A percentile compares a stretch with the other conserved stretches of the same genome.
These are phyloP conservation scores for Rhodinocichla rosea DNA, from an alignment of 2,113 vertebrate species.

Conservation along the genomic window DNA sequence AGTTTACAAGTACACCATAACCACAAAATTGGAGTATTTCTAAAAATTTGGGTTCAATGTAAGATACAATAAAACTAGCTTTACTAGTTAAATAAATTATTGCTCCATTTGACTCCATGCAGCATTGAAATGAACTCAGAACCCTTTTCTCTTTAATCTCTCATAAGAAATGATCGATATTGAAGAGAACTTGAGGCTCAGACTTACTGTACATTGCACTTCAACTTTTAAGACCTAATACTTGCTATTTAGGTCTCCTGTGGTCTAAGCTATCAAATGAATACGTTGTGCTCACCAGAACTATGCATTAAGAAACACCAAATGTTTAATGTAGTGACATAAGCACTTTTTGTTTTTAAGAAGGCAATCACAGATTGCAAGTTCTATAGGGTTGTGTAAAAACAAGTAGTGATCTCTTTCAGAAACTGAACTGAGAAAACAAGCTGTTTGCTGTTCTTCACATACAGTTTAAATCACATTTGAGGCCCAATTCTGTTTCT, in stretches of 20 bases:
- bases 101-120: slow-evolving; percentile 79
- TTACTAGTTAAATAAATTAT: slow-evolving; percentile 64
- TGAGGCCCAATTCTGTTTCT: neutral
- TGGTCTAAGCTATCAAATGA: slow-evolving; percentile 62
- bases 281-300: slow-evolving; percentile 73
- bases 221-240: slow-evolving; percentile 78
- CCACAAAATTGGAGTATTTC: slow-evolving; percentile 69
- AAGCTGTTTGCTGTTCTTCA: neutral
- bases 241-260: slow-evolving; percentile 72
- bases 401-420: slow-evolving; percentile 48
- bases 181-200: slow-evolving; percentile 81
- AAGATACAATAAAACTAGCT: slow-evolving; percentile 36
- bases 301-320: slow-evolving; percentile 74
- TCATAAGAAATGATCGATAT: slow-evolving; percentile 79
- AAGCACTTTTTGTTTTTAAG: slow-evolving; percentile 76
- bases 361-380: slow-evolving; percentile 99
- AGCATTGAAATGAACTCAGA: slow-evolving; percentile 79
- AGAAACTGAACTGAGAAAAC: neutral
- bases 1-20: slow-evolving; percentile 49
- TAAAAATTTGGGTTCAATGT: slow-evolving; percentile 45
- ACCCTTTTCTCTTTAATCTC: slow-evolving; percentile 68
- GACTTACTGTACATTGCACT: slow-evolving; percentile 90
- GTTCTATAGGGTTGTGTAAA: slow-evolving; percentile 70
- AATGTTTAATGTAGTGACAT: slow-evolving; percentile 78
- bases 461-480: neutral